phyloP scores from a whole-genome alignment of 2,888 invertebrate species.

The Hartigia nigra region DNA sequence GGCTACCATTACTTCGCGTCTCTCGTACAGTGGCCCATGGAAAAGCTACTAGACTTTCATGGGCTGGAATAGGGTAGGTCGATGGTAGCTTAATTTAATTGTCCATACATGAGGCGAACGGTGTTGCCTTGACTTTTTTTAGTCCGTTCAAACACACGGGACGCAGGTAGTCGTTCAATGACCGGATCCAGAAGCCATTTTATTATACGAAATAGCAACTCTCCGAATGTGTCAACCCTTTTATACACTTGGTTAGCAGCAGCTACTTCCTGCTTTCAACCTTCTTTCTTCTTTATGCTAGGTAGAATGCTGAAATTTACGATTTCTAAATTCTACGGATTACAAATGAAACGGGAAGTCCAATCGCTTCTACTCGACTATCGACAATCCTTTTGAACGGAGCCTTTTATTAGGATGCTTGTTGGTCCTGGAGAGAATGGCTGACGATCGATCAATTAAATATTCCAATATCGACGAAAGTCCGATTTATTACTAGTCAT shows the following conservation, averaged over 20 bases:
- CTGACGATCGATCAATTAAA: neutral
- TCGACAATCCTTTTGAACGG: neutral
- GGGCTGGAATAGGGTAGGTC: constrained; percentile 18
- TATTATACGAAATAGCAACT: constrained; percentile 29
- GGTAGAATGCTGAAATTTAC: neutral
- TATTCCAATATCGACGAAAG: neutral
- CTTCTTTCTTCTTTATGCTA: neutral
- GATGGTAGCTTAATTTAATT: constrained; percentile 45
- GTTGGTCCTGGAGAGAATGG: neutral
- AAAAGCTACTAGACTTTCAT: neutral
- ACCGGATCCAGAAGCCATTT: constrained; percentile 39
- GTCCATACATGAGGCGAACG: constrained; percentile 24
- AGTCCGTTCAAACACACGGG: constrained; percentile 16
- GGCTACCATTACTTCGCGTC: neutral
- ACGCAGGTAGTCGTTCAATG: constrained; percentile 13
- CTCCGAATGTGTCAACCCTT: neutral
- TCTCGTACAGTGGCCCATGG: neutral
- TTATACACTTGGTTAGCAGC: neutral
- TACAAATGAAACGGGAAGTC: neutral
- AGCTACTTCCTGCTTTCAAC: neutral
- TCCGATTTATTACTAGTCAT: neutral
- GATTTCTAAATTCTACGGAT: neutral
- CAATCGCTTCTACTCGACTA: neutral
- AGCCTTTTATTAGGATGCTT: neutral
- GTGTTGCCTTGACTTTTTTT: constrained; percentile 45